Base-by-base conservation (phyloP, 2,888 invertebrate species). In the Mesorhabditis spiculigera region DNA sequence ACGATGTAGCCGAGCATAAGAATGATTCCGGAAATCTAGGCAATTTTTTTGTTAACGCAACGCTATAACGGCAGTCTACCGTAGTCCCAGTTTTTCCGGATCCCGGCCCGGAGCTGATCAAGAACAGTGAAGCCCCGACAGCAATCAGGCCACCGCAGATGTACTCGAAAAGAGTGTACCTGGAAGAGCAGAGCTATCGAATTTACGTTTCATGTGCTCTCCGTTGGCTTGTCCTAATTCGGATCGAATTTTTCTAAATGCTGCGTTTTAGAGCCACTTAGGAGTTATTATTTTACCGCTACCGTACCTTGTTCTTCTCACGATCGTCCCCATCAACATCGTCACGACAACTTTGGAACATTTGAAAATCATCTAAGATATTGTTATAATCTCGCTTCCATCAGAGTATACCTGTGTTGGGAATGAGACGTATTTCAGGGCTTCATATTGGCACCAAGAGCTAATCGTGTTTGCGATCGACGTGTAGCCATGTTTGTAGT, bases 391-490 rank as follows among this genome's bases (percentile, higher is more conserved):
- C 42, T 10, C 43, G 16, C 70, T 16, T 16, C 41, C 45, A 41
- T 66, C 10, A 16, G 8, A 64, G 45, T 64, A 76, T 4, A 82
- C 82, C 90, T 97, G 96, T 66, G 95, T 94, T 3, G 97, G 97
- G 87, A 98, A 98, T 86, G 93, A 95, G 83, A 98, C 94, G 87
- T 92, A 99, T 87, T 97, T 97, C 64, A 99, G 89, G 42, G 97
- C 97, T 88, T 98, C 98, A 87, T 99, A 98, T 88, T 99, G 98
- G 87, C 95, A 97, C 97, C 97, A 99, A 66, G 95, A 95, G 86
- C 95, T 95, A 90, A 98, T 91, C 77, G 97, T 93, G 87, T 98
- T 98, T 16, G 95, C 94, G 83, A 98, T 91, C 4, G 96, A 94
- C 86, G 95, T 94, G 89, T 92, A 97, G 0, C 93, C 92, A 88